These are phyloP conservation scores for Gobio occitaniae DNA, from an alignment of 2,797 vertebrate species.

Conservation along the genomic window DNA sequence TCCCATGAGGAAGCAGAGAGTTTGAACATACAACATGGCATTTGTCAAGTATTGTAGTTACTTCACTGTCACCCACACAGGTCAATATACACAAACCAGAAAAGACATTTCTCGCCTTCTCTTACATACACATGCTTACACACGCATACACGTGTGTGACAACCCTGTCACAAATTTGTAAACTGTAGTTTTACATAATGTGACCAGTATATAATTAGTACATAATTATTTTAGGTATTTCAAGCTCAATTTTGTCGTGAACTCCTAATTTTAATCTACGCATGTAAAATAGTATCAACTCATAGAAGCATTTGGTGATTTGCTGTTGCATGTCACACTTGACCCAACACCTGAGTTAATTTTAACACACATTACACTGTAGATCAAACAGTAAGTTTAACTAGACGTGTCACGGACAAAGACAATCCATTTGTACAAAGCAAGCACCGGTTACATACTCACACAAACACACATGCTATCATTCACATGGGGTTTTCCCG, in stretches of 20 bases:
- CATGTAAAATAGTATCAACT: slow-evolving; percentile 70
- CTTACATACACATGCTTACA: slow-evolving; percentile 5
- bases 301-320: slow-evolving; percentile 67
- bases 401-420: background rate
- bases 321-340: slow-evolving; percentile 76
- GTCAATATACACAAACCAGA: slow-evolving; percentile 61
- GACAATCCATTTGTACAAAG: background rate
- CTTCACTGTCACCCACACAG: slow-evolving; percentile 68
- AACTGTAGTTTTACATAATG: background rate
- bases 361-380: slow-evolving; percentile 37
- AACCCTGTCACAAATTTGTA: background rate
- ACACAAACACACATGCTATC: background rate
- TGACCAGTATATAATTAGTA: background rate
- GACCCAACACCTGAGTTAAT: slow-evolving; percentile 64
- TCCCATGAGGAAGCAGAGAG: background rate
- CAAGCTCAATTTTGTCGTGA: slow-evolving; percentile 60
- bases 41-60: slow-evolving; percentile 69
- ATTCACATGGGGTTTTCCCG: background rate
- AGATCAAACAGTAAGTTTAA: background rate
- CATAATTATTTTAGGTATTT: background rate
- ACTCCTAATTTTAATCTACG: slow-evolving; percentile 73
- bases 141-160: background rate
- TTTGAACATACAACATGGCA: slow-evolving; percentile 70
- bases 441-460: background rate
- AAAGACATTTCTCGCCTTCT: slow-evolving; percentile 53